Percentiles rank a stretch among this genome's conserved stretches.
These are phyloP conservation scores for Palythoa grandiflora DNA, from an alignment of 92 coral and sea anemone genomes.

Conservation along the genomic window DNA sequence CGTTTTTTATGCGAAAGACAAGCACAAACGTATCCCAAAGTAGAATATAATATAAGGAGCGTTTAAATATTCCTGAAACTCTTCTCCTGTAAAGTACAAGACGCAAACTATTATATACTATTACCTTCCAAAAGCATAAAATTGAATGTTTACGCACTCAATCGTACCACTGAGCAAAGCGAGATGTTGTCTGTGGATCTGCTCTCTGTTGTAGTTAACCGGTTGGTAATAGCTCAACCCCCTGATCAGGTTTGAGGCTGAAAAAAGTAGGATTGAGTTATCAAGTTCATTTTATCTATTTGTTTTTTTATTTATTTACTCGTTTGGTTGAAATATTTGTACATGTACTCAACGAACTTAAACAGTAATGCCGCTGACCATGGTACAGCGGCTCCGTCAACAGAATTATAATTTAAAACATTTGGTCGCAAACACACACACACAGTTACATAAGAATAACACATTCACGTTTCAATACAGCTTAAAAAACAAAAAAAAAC, in stretches of 20 bases:
- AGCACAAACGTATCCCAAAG: too few species aligned
- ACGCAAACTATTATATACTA: too few species aligned
- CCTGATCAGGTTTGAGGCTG: constrained; percentile 3
- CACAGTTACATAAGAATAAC: too few species aligned
- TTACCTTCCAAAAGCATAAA: constrained; percentile 72
- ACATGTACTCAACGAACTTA: too few species aligned
- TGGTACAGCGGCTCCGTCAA: too few species aligned
- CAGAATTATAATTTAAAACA: too few species aligned
- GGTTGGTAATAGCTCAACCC: constrained; percentile 64
- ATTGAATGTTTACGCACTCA: constrained; percentile 54
- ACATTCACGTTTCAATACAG: neutral
- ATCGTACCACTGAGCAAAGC: constrained; percentile 31
- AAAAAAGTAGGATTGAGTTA: neutral
- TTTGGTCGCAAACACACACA: too few species aligned
- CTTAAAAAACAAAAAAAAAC: neutral
- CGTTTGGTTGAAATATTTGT: neutral
- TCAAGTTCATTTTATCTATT: neutral
- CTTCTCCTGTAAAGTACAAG: too few species aligned
- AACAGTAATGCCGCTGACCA: too few species aligned
- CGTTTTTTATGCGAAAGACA: too few species aligned
- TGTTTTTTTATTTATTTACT: neutral
- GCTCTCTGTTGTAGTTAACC: constrained; percentile 54
- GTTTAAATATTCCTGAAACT: too few species aligned
- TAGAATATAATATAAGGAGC: too few species aligned
- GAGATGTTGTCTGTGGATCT: constrained; percentile 65